Evolutionary conservation across 2,888 invertebrate genomes (phyloP).

Genomic region (Tachina grossa): DNA sequence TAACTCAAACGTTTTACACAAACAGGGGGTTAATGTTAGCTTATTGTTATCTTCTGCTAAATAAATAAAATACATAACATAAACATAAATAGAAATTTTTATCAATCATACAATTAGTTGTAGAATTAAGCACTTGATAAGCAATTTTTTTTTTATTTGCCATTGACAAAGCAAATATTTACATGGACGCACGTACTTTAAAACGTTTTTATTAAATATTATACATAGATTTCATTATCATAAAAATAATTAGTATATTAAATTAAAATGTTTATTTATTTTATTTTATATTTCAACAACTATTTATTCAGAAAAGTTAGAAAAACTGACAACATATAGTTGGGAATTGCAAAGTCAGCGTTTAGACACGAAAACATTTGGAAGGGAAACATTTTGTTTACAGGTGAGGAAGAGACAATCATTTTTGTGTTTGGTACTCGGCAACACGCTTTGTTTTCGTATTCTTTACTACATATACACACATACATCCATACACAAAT

Average conservation of each 20-base stretch:
- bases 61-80: neutral
- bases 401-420: too few species aligned
- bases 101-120: slow-evolving; percentile 22
- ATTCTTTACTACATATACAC: too few species aligned
- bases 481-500: too few species aligned
- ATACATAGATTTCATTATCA: neutral
- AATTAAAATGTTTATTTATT: neutral
- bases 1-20: too few species aligned
- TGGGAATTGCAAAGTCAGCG: too few species aligned
- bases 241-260: neutral
- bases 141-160: slow-evolving; percentile 19
- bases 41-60: slow-evolving; percentile 24
- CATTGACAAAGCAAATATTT: slow-evolving; percentile 18
- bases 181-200: slow-evolving; percentile 1
- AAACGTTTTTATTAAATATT: neutral
- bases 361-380: too few species aligned
- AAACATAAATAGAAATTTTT: slow-evolving; percentile 1
- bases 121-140: slow-evolving; percentile 38
- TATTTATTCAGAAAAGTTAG: too few species aligned
- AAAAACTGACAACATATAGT: too few species aligned
- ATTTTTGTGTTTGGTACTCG: too few species aligned
- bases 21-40: neutral
- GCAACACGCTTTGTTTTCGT: too few species aligned
- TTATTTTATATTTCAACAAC: too few species aligned
- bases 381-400: too few species aligned